Base-by-base conservation (phyloP, 2,888 invertebrate species). In the Cyrtodaria siliqua region DNA sequence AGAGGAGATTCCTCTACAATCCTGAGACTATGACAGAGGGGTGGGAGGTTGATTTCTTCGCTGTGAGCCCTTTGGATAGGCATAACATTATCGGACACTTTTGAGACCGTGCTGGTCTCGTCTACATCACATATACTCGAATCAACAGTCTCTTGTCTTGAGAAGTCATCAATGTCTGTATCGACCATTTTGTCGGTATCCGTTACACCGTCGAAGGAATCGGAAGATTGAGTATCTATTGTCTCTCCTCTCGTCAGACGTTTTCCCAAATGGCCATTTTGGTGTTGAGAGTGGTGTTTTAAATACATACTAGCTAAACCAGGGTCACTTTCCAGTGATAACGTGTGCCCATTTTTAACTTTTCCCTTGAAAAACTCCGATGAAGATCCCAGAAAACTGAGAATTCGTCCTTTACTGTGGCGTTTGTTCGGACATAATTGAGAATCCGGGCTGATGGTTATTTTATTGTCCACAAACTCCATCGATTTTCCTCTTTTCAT, bases 401-500 rank as follows among this genome's bases (percentile, higher is more conserved):
- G 60, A 60, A 81, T 27, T 40, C 68, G 66, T 8, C 77, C 77
- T 53, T 71, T 74, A 42, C 74, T 76, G 38, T 80, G 69, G 9
- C 69, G 68, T 40, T 80, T 80, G 4, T 40, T 24, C 14, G 27
- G 55, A 16, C 40, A 27, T 3, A 29, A 38, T 18, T 16, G n/a
- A 16, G 56, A 18, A 16, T 64, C 60, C 23, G 59, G 47, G 38
- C 49, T 66, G 16, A 55, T 49, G 33, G 4, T 33, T 6, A 77
- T 52, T 61, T 77, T 81, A 61, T 81, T 74, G 16, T 70, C 70
- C 6, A 77, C 73, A 18, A 74, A 42, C 20, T 81, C 81, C 81
- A 74, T 74, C 4, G 85, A 86, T 60, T 84, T 86, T 2, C 85
- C 85, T 53, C 84, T 47, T 9, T 82, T 56, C 71, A 86, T 62